phyloP scores from a whole-genome alignment of 2,888 invertebrate species.

The Eristalis intricaria region DNA sequence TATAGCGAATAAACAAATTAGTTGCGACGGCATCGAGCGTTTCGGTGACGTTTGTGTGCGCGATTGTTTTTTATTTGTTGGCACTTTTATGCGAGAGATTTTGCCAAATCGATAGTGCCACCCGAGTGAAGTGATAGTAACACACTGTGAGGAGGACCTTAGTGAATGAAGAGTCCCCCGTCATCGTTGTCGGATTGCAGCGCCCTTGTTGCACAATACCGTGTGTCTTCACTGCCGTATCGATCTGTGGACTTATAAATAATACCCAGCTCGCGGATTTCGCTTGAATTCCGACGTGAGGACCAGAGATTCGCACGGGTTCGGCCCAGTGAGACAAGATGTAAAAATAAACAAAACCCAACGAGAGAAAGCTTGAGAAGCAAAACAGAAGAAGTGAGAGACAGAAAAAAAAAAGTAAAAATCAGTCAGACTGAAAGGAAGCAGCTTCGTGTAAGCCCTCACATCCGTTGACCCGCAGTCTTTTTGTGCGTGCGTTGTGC shows the following conservation, averaged over 20 bases:
- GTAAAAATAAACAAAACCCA: slow-evolving; percentile 57
- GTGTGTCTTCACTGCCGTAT: slow-evolving; percentile 4
- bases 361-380: slow-evolving; percentile 61
- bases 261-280: slow-evolving; percentile 30
- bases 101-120: slow-evolving; percentile 67
- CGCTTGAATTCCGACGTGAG: background rate
- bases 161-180: slow-evolving; percentile 45
- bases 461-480: slow-evolving; percentile 14
- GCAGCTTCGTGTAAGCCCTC: slow-evolving; percentile 32
- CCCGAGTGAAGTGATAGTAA: background rate
- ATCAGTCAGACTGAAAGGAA: slow-evolving; percentile 18
- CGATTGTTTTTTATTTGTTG: background rate
- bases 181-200: slow-evolving; percentile 1
- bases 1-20: background rate
- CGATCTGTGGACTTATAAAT: slow-evolving; percentile 39
- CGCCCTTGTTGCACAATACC: slow-evolving; percentile 58
- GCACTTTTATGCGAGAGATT: slow-evolving; percentile 2
- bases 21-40: background rate
- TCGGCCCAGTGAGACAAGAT: slow-evolving; percentile 31
- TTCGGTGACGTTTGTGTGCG: background rate
- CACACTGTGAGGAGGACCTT: slow-evolving; percentile 25
- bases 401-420: slow-evolving; percentile 14
- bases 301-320: background rate
- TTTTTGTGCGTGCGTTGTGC: background rate
- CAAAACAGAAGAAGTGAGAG: slow-evolving; percentile 19